phyloP scores from a whole-genome alignment of 2,888 invertebrate species.

The Druceiella hillmani region DNA sequence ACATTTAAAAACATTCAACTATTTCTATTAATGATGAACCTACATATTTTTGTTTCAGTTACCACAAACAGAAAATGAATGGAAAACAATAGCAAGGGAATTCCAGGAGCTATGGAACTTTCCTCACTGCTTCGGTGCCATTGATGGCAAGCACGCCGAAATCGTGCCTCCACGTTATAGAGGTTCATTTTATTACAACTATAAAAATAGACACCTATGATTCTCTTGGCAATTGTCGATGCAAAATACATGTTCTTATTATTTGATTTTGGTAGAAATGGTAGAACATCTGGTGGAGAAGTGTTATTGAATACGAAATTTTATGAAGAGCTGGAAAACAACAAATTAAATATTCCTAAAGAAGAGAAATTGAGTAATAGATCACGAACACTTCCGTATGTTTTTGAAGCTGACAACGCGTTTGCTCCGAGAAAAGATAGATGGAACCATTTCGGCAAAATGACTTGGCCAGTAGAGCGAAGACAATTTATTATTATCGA shows the following conservation, averaged over 20 bases:
- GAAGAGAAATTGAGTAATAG: constrained; percentile 9
- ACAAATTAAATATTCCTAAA: constrained; percentile 10
- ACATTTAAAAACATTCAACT: too few relatives aligned
- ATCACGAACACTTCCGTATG: constrained; percentile 12
- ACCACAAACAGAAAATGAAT: constrained; percentile 17
- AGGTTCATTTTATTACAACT: constrained; percentile 26
- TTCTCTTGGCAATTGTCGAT: constrained; percentile 22
- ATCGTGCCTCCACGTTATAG: constrained; percentile 22
- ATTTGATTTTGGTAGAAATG: constrained; percentile 22
- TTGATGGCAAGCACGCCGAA: constrained; percentile 25
- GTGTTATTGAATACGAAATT: constrained; percentile 21
- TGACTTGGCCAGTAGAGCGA: constrained; percentile 8
- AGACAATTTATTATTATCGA: constrained; percentile 24
- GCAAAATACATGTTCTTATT: constrained; percentile 24
- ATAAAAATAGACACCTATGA: constrained; percentile 23
- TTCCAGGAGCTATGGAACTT: constrained; percentile 24
- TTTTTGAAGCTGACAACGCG: constrained; percentile 25
- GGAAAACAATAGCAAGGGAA: constrained; percentile 19
- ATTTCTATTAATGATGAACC: constrained; percentile 2
- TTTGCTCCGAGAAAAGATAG: constrained; percentile 20
- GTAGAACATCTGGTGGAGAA: constrained; percentile 23
- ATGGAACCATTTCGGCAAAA: constrained; percentile 20
- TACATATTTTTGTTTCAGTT: constrained; percentile 19
- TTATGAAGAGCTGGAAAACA: constrained; percentile 17
- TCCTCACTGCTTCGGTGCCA: constrained; percentile 23